A percentile compares a stretch with the other conserved stretches of the same genome.
These are phyloP conservation scores for Phrynosoma platyrhinos DNA, from an alignment of 2,113 vertebrate genomes.

Conservation along the genomic window DNA sequence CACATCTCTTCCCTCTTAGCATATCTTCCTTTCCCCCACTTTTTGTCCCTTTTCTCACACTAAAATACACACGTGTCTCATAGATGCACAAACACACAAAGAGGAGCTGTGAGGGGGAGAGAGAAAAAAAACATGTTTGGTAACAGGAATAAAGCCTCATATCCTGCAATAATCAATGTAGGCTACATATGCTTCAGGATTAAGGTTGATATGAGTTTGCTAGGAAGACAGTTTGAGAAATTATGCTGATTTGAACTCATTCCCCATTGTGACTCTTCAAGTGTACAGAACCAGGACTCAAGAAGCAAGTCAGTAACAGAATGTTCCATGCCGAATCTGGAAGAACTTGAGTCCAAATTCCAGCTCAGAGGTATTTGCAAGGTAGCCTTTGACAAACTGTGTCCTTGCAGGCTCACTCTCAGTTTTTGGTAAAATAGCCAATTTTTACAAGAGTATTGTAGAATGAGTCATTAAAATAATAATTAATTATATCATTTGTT, in stretches of 20 bases:
- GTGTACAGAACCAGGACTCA: not conserved
- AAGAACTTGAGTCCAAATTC: not conserved
- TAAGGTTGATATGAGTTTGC: not conserved
- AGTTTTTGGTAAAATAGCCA: not conserved
- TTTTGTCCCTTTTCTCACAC: not conserved
- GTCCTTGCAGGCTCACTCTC: not conserved
- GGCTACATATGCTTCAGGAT: not conserved
- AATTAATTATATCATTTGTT: slow-evolving; percentile 4
- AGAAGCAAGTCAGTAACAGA: not conserved
- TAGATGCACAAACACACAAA: not conserved
- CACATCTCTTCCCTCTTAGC: not conserved
- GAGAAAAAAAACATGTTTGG: not conserved
- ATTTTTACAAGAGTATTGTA: not conserved
- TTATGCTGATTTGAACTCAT: not conserved
- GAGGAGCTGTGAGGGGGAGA: not conserved
- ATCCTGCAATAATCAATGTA: not conserved
- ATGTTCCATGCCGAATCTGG: not conserved
- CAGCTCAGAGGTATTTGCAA: not conserved
- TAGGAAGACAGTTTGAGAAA: not conserved
- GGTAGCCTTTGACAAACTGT: not conserved
- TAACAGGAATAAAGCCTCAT: not conserved
- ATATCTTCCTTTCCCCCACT: too few species aligned
- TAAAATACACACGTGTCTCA: not conserved
- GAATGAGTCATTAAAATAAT: not conserved
- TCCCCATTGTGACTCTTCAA: not conserved